Evolutionary conservation across 2,113 vertebrate species (phyloP), one percentile per base, ranked within the genome.

Genomic region (Tragelaphus strepsiceros): DNA sequence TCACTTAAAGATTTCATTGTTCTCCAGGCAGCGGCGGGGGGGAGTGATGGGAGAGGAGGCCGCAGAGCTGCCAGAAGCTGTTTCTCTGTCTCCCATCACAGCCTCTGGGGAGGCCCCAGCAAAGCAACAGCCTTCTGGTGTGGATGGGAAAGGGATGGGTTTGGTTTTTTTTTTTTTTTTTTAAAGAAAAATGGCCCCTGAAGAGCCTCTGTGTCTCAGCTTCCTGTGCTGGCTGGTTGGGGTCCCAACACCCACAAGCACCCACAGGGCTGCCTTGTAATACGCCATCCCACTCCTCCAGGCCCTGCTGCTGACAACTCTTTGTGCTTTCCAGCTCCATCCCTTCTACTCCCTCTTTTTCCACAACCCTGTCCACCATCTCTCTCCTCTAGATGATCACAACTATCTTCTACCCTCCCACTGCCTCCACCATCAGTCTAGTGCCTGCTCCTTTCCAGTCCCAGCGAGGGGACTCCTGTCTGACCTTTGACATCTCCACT

Each of bases 181-280:
- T 43, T 43, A 24, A 74, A 85, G 94, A 91, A 97, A 92, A 97
- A 94, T 3, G 46, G 74, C 32, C 90, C 88, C 96, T 21, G 59
- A 93, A 96, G 88, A 11, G 15, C 30, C 46, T 67, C 3, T 14
- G 3, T 71, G 35, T 94, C 88, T 89, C 82, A 3, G 21, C 91
- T 88, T 71, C 67, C 4, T 32, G 22, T 1, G 1, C 71, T 21
- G 24, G 21, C 26, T 43, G 11, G 39, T 84, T 92, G 61, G 85
- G 39, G 32, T 1, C 81, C 83, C 61, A 16, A 32, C 58, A 80
- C 62, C n/a, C 74, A 56, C 78, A 58, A 67, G 4, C 32, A n/a
- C 21, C 3, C 8, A 6, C 43, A n/a, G 53, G 35, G 58, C 84
- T 58, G 59, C 86, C 17, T 71, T 3, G 2, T 28, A 21, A 9